Evolutionary conservation across 2,888 invertebrate species (phyloP).

Genomic region (Trissolcus brochymenae): DNA sequence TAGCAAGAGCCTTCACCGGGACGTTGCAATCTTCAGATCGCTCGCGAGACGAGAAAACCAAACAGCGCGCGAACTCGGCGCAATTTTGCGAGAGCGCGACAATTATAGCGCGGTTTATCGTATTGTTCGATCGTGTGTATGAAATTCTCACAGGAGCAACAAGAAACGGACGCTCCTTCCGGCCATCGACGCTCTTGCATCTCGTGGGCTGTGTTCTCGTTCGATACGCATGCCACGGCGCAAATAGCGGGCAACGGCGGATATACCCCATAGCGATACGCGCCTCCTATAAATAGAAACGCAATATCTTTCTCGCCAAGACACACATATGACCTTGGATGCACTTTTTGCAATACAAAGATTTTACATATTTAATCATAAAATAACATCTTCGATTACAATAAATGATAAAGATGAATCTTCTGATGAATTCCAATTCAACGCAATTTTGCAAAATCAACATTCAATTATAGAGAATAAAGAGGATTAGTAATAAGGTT

Average conservation of each 20-base stretch:
- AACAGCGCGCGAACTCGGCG: constrained; percentile 14
- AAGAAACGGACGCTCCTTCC: constrained; percentile 33
- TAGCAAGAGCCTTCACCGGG: constrained; percentile 9
- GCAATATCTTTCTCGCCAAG: constrained; percentile 24
- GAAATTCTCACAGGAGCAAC: constrained; percentile 29
- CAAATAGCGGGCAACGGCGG: constrained; percentile 57
- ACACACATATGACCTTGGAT: constrained; percentile 46
- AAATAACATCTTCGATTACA: too few relatives aligned
- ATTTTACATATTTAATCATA: too few relatives aligned
- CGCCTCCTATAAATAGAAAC: constrained; percentile 52
- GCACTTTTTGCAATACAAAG: too few relatives aligned
- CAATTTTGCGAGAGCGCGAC: constrained; percentile 28
- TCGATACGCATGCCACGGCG: constrained; percentile 57
- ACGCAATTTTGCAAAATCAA: too few relatives aligned
- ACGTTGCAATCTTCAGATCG: constrained; percentile 20
- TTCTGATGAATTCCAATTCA: too few relatives aligned
- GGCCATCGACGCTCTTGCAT: constrained; percentile 44
- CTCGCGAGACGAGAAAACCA: constrained; percentile 7
- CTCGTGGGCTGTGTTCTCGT: constrained; percentile 37
- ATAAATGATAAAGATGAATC: too few relatives aligned
- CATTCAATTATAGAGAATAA: too few relatives aligned
- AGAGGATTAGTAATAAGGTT: too few relatives aligned
- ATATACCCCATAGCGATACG: constrained; percentile 47
- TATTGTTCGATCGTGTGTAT: constrained; percentile 18
- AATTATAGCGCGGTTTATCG: constrained; percentile 31